Evolutionary conservation across 2,113 vertebrate species (phyloP).

Genomic region (Phrynocephalus versicolor): DNA sequence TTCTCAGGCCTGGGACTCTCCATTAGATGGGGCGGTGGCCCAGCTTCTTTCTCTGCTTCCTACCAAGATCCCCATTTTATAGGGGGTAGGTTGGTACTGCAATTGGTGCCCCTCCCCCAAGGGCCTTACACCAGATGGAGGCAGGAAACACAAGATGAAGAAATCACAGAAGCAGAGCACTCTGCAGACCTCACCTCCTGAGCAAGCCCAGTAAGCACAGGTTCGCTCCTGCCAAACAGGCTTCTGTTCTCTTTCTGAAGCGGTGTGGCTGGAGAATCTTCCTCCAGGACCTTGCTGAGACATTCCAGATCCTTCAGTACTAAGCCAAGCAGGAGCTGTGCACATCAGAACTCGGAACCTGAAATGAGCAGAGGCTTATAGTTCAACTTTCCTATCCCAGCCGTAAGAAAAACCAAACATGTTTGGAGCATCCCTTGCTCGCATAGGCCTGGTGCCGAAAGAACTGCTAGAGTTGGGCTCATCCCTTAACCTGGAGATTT

Average conservation of each 20-base stretch:
- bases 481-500: not conserved
- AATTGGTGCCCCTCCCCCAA: too few relatives aligned
- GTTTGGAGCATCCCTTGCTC: not conserved
- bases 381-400: not conserved
- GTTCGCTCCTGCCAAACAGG: not conserved
- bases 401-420: not conserved
- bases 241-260: not conserved
- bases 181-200: not conserved
- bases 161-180: not conserved
- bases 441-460: too few relatives aligned
- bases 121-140: not conserved
- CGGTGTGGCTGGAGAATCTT: not conserved
- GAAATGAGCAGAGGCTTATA: not conserved
- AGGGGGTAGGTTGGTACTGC: not conserved
- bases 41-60: too few relatives aligned
- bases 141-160: too few relatives aligned
- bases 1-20: not conserved
- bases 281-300: not conserved
- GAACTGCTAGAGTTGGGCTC: not conserved
- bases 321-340: not conserved
- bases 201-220: not conserved
- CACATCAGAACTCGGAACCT: not conserved
- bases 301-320: not conserved
- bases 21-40: not conserved
- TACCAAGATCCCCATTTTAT: not conserved